Evolutionary conservation across 2,888 invertebrate genomes (phyloP).

Genomic region (Drosophila hawaiiensis): DNA sequence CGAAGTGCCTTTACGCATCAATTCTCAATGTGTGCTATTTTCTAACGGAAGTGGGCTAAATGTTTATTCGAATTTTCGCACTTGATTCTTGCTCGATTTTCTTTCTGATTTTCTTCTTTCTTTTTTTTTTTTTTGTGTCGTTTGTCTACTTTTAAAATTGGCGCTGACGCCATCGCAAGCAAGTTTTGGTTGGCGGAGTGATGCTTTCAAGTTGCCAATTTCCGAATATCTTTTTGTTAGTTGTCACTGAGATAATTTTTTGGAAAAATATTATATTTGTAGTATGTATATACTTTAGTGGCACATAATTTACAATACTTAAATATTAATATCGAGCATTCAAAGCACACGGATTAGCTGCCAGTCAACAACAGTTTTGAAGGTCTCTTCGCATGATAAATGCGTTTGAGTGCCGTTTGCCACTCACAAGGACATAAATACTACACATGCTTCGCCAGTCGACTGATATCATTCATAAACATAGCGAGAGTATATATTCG

Average conservation of each 20-base stretch:
- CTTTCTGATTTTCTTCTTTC: not conserved
- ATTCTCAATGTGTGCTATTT: constrained; percentile 51
- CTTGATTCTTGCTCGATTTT: constrained; percentile 45
- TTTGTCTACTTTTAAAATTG: constrained; percentile 62
- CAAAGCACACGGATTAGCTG: constrained; percentile 57
- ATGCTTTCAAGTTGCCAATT: constrained; percentile 51
- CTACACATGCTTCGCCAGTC: constrained; percentile 10
- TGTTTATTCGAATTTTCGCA: constrained; percentile 56
- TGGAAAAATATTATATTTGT: constrained; percentile 2
- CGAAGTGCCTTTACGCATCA: constrained; percentile 18
- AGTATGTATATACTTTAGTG: constrained; percentile 31
- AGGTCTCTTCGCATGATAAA: constrained; percentile 46
- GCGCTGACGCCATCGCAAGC: constrained; percentile 77
- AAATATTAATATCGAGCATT: constrained; percentile 47
- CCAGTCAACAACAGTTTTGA: constrained; percentile 46
- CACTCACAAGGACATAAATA: constrained; percentile 48
- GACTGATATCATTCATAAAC: constrained; percentile 62
- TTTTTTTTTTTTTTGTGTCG: not conserved
- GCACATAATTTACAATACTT: constrained; percentile 59
- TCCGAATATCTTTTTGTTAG: constrained; percentile 36
- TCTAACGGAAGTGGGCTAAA: constrained; percentile 73
- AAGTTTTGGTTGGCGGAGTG: constrained; percentile 21
- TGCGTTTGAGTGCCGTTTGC: constrained; percentile 17
- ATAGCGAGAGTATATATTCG: constrained; percentile 21
- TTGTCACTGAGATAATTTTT: constrained; percentile 60